Base-by-base conservation (phyloP, 1,140 invertebrate species). In the Sesamia nonagrioides region DNA sequence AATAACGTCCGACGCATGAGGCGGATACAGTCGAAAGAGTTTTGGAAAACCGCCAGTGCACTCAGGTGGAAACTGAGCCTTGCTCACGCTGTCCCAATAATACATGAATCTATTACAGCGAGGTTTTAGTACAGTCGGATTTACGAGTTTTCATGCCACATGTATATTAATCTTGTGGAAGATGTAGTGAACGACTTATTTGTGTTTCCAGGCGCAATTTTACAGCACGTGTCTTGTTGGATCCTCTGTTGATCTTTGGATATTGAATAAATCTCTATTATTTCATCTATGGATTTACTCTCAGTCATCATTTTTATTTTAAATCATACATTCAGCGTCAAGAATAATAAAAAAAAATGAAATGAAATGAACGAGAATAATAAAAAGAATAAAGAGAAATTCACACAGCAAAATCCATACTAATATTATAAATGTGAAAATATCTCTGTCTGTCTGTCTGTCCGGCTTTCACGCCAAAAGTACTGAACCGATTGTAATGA, bases 41-140 rank as follows among this genome's bases (percentile, higher is more conserved):
- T n/a, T 79, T 80, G 79, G 76, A 79, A 71, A 21, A 69, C 66
- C 76, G 79, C 82, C 78, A 83, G 79, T 52, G 76, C 78, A 76
- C 27, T 81, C 79, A 77, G 54, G 63, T 72, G 78, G 74, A 79
- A 79, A 79, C 17, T 72, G 37, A 79, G 68, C 72, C 58, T 45
- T n/a, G n/a, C 27, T 21, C 56, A 73, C 50, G 45, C 52, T 27
- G 42, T 35, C 45, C 77, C 33, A 72, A 72, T 72, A 72, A 78
- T 60, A 73, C 56, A 56, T 18, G 68, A 13, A 35, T 35, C 11
- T 71, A 27, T 27, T 73, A 58, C 37, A 52, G 63, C 42, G 56
- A 63, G 69, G n/a, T 45, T 27, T 63, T 21, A 42, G 60, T 63
- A 63, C 60, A 63, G 42, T 63, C 60, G 35, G 60, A 63, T 63